Base-by-base conservation (phyloP, 2,113 vertebrate species). In the Chloroceryle aenea region DNA sequence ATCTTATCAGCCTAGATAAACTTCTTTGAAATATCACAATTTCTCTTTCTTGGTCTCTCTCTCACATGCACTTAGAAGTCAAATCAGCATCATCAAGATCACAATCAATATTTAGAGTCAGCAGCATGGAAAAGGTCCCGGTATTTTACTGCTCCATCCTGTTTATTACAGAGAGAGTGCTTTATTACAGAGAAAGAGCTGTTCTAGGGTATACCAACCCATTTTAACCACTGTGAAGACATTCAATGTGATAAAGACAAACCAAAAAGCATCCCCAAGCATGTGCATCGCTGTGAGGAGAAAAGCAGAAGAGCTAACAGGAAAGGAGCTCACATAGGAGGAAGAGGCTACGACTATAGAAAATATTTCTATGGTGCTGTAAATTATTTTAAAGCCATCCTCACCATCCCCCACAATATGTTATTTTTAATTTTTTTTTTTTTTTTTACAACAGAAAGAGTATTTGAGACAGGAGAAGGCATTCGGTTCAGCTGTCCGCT, bases 381-480 rank as follows among this genome's bases (percentile, higher is more conserved):
- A 62, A 50, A 75, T 64, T 62, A 64, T 45, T 89, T 93, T 50
- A 64, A 86, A 89, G 48, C 71, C 45, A 43, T 55, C 36, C 42
- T 43, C 16, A 36, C 52, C 36, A 76, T 23, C 30, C 47, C 63
- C 62, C 36, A 45, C n/a, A 29, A 42, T 8, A 58, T 1, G 18
- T 36, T 61, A 38, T 55, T 55, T 73, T 78, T 83, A n/a, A 38
- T 55, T 50, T 73, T 56, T 38, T 45, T 52, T 21, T n/a, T 22
- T 42, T 32, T 52, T 52, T 72, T 50, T 32, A 43, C 19, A 74
- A 77, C 86, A 95, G 87, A 87, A 84, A 69, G 84, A 68, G 68
- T 47, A 78, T 94, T 97, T 87, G 95, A 96, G 92, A 82, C 52
- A 63, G 93, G 50, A 69, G 85, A 82, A 95, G 91, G 93, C 84